These are phyloP conservation scores for Steinernema carpocapsae DNA, from an alignment of 2,888 invertebrate species.

Conservation along the genomic window DNA sequence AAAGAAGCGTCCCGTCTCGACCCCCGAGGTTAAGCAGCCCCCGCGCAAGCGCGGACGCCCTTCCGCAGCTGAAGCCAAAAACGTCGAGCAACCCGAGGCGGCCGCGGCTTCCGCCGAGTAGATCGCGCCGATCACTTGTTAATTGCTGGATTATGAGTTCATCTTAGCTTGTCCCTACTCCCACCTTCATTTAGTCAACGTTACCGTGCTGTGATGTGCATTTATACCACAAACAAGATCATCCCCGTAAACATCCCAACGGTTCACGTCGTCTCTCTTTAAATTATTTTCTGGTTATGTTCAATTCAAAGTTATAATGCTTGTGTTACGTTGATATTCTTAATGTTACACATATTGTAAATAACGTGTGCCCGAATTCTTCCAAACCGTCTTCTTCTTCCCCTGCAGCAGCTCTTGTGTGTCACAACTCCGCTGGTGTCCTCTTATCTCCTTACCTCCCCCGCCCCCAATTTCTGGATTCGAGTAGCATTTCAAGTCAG, in stretches of 20 bases:
- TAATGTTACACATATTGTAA: conserved; percentile 23
- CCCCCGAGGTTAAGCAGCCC: conserved; percentile 12
- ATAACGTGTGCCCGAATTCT: conserved; percentile 14
- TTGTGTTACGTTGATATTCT: background rate
- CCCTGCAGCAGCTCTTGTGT: background rate
- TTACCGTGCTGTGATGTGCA: background rate
- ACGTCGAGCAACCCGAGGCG: background rate
- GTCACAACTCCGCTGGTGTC: background rate
- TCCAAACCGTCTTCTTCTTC: background rate
- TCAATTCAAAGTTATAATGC: conserved; percentile 10
- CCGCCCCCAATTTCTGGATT: background rate
- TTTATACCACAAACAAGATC: background rate
- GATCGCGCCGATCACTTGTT: background rate
- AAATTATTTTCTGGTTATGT: conserved; percentile 4
- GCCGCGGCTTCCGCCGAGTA: background rate
- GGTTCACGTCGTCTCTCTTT: background rate
- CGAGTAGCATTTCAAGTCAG: background rate
- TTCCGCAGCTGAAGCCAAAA: background rate
- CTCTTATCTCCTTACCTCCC: conserved; percentile 1
- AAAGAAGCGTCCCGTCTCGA: conserved; percentile 13
- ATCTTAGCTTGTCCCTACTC: too few species aligned
- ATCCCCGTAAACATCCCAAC: background rate
- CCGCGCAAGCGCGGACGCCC: conserved; percentile 12
- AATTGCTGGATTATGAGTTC: conserved; percentile 16
- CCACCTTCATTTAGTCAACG: background rate